Percentiles rank a stretch among this genome's conserved stretches.
These are phyloP conservation scores for Gephyroberyx darwinii DNA, from an alignment of 2,797 vertebrate genomes.

Conservation along the genomic window DNA sequence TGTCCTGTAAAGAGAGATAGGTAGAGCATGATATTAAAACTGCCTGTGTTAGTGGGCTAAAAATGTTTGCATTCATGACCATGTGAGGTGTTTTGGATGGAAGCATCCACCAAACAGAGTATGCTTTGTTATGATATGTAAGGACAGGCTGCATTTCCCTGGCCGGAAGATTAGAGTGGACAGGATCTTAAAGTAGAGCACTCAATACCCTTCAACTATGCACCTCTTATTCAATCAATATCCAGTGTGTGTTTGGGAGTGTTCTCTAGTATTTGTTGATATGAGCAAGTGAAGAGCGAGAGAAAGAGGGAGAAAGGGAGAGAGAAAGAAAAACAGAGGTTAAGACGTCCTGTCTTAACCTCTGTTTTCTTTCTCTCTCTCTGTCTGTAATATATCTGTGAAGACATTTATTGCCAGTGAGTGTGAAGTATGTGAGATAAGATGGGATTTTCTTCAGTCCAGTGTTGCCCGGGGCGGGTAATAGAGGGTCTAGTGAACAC, in stretches of 20 bases:
- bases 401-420: slow-evolving; percentile 51
- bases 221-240: slow-evolving; percentile 74
- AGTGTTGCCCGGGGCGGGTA: slow-evolving; percentile 8
- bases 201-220: slow-evolving; percentile 57
- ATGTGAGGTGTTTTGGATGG: background rate
- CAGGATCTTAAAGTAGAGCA: slow-evolving; percentile 55
- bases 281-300: slow-evolving; percentile 43
- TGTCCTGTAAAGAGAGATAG: too few species aligned
- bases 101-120: background rate
- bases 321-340: slow-evolving; percentile 34
- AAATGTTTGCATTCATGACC: background rate
- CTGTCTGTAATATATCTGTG: slow-evolving; percentile 40
- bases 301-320: slow-evolving; percentile 3
- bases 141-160: background rate
- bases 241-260: slow-evolving; percentile 30
- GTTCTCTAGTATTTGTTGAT: slow-evolving; percentile 56
- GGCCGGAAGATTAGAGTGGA: slow-evolving; percentile 35
- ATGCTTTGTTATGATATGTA: background rate
- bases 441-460: slow-evolving; percentile 42
- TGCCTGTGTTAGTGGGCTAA: background rate
- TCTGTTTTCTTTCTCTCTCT: too few species aligned
- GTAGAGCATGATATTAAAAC: background rate
- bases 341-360: too few species aligned
- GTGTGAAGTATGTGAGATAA: slow-evolving; percentile 55
- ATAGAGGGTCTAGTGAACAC: slow-evolving; percentile 18